Evolutionary conservation across 2,797 vertebrate genomes (phyloP).

Genomic region (Periparus ater): DNA sequence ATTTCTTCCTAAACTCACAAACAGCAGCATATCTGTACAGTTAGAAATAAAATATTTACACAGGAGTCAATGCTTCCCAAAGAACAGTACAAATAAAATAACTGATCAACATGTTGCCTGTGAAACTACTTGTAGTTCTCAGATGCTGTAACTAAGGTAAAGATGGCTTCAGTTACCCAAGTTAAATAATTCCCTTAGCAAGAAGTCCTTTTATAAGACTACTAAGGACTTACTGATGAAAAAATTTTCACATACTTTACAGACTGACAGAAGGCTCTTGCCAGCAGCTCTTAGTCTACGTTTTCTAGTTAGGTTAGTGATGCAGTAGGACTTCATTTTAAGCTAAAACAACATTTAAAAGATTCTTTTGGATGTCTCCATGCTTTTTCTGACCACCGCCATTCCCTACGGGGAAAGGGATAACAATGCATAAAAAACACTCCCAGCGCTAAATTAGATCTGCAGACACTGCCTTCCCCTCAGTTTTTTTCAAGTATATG

Average conservation of each 20-base stretch:
- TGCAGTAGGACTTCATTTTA: neutral
- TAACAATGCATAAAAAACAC: neutral
- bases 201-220: neutral
- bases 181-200: neutral
- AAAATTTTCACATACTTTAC: neutral
- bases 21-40: neutral
- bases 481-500: neutral
- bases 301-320: neutral
- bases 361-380: neutral
- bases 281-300: neutral
- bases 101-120: neutral
- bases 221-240: neutral
- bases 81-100: neutral
- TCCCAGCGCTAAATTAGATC: neutral
- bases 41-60: neutral
- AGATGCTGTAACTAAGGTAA: neutral
- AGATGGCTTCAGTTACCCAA: neutral
- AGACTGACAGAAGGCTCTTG: neutral
- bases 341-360: neutral
- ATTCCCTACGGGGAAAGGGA: neutral
- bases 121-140: neutral
- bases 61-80: neutral
- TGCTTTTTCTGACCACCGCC: neutral
- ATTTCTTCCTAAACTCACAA: neutral
- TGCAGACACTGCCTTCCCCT: neutral